A percentile compares a stretch with the other conserved stretches of the same genome.
phyloP scores from a whole-genome alignment of 2,888 invertebrate species.

The Julus scandinavius region DNA sequence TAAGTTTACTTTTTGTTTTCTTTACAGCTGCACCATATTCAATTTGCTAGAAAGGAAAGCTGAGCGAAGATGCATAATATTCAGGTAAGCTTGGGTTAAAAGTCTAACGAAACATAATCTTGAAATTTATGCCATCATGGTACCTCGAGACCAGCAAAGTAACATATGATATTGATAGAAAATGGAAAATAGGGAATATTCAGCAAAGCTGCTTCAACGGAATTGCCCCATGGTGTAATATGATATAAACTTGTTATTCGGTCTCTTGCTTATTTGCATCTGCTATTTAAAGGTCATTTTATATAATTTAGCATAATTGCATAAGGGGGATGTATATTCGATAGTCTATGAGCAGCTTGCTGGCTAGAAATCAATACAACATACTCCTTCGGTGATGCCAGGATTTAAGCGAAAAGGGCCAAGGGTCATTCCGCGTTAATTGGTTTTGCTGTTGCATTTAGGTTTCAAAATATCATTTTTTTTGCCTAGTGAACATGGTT shows the following conservation, averaged over 20 bases:
- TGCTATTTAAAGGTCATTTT: background rate
- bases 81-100: background rate
- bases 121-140: background rate
- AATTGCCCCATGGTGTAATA: conserved; percentile 13
- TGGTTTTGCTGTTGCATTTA: background rate
- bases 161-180: conserved; percentile 2
- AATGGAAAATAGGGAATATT: background rate
- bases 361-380: background rate
- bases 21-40: background rate
- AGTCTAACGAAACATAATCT: background rate
- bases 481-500: background rate
- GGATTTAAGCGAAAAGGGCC: background rate
- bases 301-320: background rate
- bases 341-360: conserved; percentile 29
- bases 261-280: background rate
- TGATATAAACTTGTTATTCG: background rate
- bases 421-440: conserved; percentile 28
- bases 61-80: background rate
- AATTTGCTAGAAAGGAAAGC: background rate
- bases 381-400: background rate
- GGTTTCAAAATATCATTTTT: background rate
- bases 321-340: background rate
- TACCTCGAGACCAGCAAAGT: background rate
- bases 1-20: background rate
- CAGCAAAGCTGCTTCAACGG: background rate